Evolutionary conservation across 2,888 invertebrate species (phyloP), one percentile per base, ranked within the genome.

Genomic region (Chrysolina americana): DNA sequence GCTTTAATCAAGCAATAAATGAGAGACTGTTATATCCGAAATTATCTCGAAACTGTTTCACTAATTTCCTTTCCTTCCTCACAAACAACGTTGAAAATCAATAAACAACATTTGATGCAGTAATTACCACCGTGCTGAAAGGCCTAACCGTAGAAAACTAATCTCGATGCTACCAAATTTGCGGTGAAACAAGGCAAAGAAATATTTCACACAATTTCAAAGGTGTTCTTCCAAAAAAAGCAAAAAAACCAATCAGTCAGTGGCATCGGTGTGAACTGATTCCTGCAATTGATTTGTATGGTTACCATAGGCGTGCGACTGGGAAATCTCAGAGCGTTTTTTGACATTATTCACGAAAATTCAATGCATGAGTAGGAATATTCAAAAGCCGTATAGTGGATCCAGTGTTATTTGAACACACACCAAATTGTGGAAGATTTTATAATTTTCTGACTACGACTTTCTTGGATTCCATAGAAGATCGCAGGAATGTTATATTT

Each of bases 201-300:
- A 82, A 82, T 83, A 85, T 85, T 85, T 85, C 83, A 85, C 84
- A 85, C 84, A 83, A 83, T 83, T 83, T 83, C 82, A 83, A 80
- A 82, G 78, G 68, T 77, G 78, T 77, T 81, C 77, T 76, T 78
- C 78, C 72, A 75, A 77, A 78, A 75, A 75, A 76, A 64, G 53
- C 76, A 83, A 81, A 82, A 53, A 83, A 84, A 83, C 78, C 81
- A 84, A 83, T 83, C 81, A 82, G 75, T 76, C 79, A 78, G 76
- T 73, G 81, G 81, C 80, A 83, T 81, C 84, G 84, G 85, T 85
- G 85, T 84, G 85, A 85, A 85, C 79, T 80, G 80, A 81, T 82
- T 80, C 79, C 66, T 71, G 71, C 73, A 74, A 71, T 78, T 76
- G 78, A 76, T 76, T 73, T 79, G 76, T 78, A 76, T 76, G 59